Percentiles rank a stretch among this genome's conserved stretches.
phyloP scores from a whole-genome alignment of 2,113 vertebrate genomes.

The Rafetus swinhoei region DNA sequence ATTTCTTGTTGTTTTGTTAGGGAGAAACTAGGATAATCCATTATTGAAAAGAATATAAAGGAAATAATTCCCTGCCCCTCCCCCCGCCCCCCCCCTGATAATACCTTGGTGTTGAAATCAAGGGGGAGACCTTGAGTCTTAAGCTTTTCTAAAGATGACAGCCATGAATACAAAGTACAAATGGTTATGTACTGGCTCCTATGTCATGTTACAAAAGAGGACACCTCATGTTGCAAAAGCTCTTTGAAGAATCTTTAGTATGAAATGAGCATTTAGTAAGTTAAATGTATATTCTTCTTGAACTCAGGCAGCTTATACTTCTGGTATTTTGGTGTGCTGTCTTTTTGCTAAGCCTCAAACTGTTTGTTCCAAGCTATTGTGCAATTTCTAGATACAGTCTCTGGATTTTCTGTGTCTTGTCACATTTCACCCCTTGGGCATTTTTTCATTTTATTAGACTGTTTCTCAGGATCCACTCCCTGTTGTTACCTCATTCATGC shows the following conservation, averaged over 20 bases:
- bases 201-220: not conserved
- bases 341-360: not conserved
- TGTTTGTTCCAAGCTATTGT: not conserved
- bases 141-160: not conserved
- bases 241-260: not conserved
- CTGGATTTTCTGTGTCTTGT: not conserved
- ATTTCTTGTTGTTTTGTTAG: not conserved
- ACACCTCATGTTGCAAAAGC: not conserved
- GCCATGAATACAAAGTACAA: not conserved
- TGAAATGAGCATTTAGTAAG: not conserved
- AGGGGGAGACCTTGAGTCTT: accelerated
- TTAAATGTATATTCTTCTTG: not conserved
- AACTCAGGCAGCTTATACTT: accelerated
- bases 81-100: no score
- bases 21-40: not conserved
- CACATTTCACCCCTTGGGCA: not conserved
- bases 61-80: accelerated
- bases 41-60: not conserved
- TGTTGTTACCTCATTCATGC: not conserved
- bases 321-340: not conserved
- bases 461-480: not conserved
- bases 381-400: not conserved
- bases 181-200: not conserved
- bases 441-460: not conserved
- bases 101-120: accelerated